Base-by-base conservation (phyloP, 2,113 vertebrate genomes). In the Ochotona curzoniae region DNA sequence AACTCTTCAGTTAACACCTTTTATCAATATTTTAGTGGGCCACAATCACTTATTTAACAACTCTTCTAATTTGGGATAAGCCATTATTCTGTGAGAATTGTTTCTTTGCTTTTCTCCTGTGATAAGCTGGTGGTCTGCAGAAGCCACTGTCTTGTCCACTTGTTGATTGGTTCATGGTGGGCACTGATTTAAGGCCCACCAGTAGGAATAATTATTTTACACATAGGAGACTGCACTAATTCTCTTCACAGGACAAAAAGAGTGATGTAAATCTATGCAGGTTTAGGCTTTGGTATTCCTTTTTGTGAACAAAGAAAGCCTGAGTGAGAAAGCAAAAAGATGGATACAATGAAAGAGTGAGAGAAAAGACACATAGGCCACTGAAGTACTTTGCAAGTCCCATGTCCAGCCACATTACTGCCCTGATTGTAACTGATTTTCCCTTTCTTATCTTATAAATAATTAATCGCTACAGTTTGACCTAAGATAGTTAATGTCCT, bases 381-480 rank as follows among this genome's bases (percentile, higher is more conserved):
- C 18, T 10, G 1, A 60, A 35, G 18, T 63, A 57, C 51, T 73
- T 89, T 93, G 28, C 61, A 80, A 84, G 73, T 20, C 18, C 15
- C 20, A 6, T 14, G 21, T 60, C 73, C 28, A 44, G 38, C 44
- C 69, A 63, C 57, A 54, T 82, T 69, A 81, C 73, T 84, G 17
- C 51, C 32, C 70, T n/a, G 35, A 83, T 38, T 81, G 4, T 35
- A 67, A 70, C 83, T 92, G 87, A 78, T 69, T 83, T 73, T 84
- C 47, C 54, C 51, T 71, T 26, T 23, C 2, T 87, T 87, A 87
- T 67, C 28, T 9, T 80, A 38, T 82, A 63, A 85, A 93, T 94
- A 94, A 94, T 92, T 90, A 84, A 90, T 79, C n/a, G 51, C 30
- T n/a, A n/a, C 7, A 61, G 76, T 87, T 76, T 10, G 67, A 69